Conservation (phyloP, 2,888 invertebrate genomes). For the Spodoptera exigua region DNA sequence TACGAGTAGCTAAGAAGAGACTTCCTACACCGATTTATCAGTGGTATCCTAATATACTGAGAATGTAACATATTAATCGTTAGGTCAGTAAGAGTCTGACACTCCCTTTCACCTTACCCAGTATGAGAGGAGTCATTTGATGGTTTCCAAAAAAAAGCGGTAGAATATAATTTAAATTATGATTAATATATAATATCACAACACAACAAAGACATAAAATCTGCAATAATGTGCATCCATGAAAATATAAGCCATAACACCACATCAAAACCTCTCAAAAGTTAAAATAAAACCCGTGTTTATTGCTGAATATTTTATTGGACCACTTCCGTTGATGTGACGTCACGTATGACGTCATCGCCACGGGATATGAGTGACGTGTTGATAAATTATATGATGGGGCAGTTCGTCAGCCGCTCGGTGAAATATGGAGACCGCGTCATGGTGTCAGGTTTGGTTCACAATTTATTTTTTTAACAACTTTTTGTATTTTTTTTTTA, state of each 20-base stretch:
- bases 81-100: too few relatives aligned
- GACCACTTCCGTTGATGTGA: conserved; percentile 13
- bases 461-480: conserved; percentile 6
- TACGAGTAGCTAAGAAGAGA: too few relatives aligned
- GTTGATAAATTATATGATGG: conserved; percentile 35
- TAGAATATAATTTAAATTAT: too few relatives aligned
- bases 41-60: too few relatives aligned
- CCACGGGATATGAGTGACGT: conserved; percentile 18
- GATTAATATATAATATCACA: too few relatives aligned
- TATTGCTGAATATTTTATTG: conserved; percentile 22
- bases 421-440: conserved; percentile 6
- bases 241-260: neutral
- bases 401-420: conserved; percentile 16
- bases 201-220: too few relatives aligned
- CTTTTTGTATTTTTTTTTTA: neutral
- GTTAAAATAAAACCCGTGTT: conserved; percentile 33
- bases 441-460: neutral
- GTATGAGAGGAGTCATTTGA: too few relatives aligned
- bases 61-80: too few relatives aligned
- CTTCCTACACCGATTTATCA: too few relatives aligned
- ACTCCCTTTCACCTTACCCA: too few relatives aligned
- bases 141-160: too few relatives aligned
- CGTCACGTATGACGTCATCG: conserved; percentile 20
- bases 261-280: conserved; percentile 1
- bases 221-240: too few relatives aligned